Conservation (phyloP, 2,888 invertebrate genomes). For the Belgica antarctica region DNA sequence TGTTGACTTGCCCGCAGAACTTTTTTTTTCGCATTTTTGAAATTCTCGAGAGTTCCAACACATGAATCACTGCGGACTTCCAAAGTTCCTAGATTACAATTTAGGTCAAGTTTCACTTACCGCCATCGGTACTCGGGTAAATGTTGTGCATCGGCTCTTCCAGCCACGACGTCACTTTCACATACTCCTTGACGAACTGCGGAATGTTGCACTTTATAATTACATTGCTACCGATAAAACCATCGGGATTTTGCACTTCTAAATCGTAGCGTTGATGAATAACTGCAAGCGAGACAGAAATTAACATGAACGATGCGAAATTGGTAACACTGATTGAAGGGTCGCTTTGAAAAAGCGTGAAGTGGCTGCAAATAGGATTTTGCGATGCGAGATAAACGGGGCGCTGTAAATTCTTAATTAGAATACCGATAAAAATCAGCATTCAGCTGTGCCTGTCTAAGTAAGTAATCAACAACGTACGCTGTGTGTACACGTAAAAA, state of each 20-base stretch:
- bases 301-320: neutral
- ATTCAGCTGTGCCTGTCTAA: no score
- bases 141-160: slow-evolving; percentile 61
- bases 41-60: no score
- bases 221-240: slow-evolving; percentile 59
- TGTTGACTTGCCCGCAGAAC: no score
- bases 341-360: neutral
- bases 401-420: slow-evolving; percentile 33
- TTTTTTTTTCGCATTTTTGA: no score
- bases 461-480: neutral
- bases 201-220: slow-evolving; percentile 60
- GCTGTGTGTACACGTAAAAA: slow-evolving; percentile 1
- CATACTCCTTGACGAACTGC: slow-evolving; percentile 59
- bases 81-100: neutral
- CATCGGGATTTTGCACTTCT: slow-evolving; percentile 61
- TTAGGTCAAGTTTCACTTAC: slow-evolving; percentile 50
- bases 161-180: slow-evolving; percentile 60
- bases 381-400: slow-evolving; percentile 11
- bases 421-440: slow-evolving; percentile 32
- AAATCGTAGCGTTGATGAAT: slow-evolving; percentile 60
- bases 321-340: neutral
- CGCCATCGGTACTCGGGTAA: slow-evolving; percentile 59
- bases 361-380: slow-evolving; percentile 2
- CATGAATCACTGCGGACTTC: no score
- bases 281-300: slow-evolving; percentile 52